phyloP scores from a whole-genome alignment of 2,797 vertebrate species.

The Melopsittacus undulatus region DNA sequence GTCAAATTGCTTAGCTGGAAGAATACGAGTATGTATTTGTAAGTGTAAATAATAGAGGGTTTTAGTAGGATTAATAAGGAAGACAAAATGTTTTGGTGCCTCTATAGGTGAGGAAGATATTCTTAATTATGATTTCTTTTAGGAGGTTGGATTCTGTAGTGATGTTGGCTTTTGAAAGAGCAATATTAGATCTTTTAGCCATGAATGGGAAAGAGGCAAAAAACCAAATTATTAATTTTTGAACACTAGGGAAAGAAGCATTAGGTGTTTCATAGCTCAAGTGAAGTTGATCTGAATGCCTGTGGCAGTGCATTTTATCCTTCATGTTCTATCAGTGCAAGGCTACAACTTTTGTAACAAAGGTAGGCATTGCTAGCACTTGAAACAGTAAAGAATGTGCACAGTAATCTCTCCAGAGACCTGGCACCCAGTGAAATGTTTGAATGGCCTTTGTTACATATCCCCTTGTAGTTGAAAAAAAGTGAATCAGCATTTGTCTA shows the following conservation, averaged over 20 bases:
- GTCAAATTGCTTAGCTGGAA: constrained; percentile 35
- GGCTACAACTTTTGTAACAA: background rate
- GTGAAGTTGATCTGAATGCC: background rate
- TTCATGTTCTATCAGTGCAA: background rate
- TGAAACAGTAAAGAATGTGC: background rate
- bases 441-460: background rate
- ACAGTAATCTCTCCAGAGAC: background rate
- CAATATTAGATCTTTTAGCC: constrained; percentile 28
- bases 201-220: background rate
- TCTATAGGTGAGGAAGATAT: background rate
- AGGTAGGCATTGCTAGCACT: background rate
- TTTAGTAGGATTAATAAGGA: constrained; percentile 9
- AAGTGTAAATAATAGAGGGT: background rate
- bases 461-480: background rate
- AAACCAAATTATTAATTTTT: background rate
- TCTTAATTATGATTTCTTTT: constrained; percentile 37
- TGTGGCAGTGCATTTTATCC: background rate
- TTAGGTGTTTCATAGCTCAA: background rate
- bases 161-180: constrained; percentile 48
- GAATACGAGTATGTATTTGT: background rate
- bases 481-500: background rate
- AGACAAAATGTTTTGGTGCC: constrained; percentile 32
- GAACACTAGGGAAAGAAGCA: background rate
- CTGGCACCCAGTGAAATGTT: background rate
- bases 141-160: constrained; percentile 35